phyloP scores from a whole-genome alignment of 2,113 vertebrate species.

The Echinops telfairi region DNA sequence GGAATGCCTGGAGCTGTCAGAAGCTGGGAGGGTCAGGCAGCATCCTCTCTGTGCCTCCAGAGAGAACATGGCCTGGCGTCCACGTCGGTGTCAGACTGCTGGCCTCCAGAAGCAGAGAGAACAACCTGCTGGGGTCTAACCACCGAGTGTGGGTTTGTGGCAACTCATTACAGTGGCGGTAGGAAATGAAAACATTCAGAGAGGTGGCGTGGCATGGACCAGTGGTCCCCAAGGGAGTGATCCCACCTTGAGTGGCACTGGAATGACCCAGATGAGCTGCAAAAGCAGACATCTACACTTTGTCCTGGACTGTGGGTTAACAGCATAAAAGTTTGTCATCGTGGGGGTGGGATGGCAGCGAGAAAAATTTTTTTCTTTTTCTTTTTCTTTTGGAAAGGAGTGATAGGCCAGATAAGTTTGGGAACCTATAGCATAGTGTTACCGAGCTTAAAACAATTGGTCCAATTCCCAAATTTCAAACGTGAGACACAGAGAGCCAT shows the following conservation, averaged over 20 bases:
- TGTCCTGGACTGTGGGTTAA: no score
- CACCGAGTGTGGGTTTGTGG: background rate
- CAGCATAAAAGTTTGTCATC: no score
- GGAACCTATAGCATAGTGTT: background rate
- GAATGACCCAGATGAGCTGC: no score
- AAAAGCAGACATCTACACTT: no score
- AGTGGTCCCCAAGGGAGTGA: no score
- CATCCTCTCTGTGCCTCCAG: background rate
- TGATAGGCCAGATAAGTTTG: no score
- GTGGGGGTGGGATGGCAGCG: no score
- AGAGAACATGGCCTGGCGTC: rapidly evolving
- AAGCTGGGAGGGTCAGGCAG: background rate
- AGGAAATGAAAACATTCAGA: background rate
- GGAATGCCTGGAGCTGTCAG: background rate
- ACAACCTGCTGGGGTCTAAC: background rate
- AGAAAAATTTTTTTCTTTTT: no score
- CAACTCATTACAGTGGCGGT: background rate
- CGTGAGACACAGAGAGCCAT: background rate
- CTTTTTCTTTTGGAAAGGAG: no score
- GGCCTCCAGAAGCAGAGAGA: background rate
- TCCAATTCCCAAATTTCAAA: background rate
- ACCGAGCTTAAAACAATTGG: background rate
- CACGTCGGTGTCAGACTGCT: background rate
- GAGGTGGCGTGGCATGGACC: background rate
- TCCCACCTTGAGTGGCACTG: no score